Base-by-base conservation (phyloP, 2,797 vertebrate genomes). In the Lacerta agilis region DNA sequence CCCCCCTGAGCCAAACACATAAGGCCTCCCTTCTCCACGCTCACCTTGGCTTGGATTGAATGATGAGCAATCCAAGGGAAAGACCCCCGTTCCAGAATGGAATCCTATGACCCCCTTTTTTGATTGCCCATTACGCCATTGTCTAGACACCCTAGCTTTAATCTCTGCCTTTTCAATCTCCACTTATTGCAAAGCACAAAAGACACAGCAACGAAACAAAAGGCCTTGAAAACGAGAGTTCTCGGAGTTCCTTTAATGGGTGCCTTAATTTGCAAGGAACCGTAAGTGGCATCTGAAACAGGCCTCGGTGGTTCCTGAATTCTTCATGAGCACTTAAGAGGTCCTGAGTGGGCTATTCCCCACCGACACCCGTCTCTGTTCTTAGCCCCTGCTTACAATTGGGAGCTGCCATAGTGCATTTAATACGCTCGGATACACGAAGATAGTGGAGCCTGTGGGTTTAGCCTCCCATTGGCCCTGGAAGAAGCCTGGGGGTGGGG, bases 21-120 rank as follows among this genome's bases (percentile, higher is more conserved):
- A 91, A 91, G 89, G 91, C 86, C 49, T 82, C 73, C 83, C 91
- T 91, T 89, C 8, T 90, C 92, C 88, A 91, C 0, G 55, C 49
- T 58, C 89, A 91, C 90, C 20, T 64, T 27, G 4, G n/a, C 17
- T 64, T 10, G 25, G 3, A 55, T 55, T 55, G 49, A 55, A 55
- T 55, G 49, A 15, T 55, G 49, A 55, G 49, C 61, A 64, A 64
- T 5, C 20, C 29, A 38, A 36, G 38, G 61, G 78, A 29, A 25
- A 25, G 55, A 61, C 17, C 27, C 27, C 73, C 33, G 2, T 45
- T 33, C n/a, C n/a, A 25, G 33, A 72, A 67, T 8, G 43, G n/a
- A 38, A 38, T 79, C 81, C 29, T 38, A 18, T 33, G 69, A 18
- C 13, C 36, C 71, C 71, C 45, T 9, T 69, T 29, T 55, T 45